Conservation (phyloP, 1,140 invertebrate genomes). For the Anastatus disparis region DNA sequence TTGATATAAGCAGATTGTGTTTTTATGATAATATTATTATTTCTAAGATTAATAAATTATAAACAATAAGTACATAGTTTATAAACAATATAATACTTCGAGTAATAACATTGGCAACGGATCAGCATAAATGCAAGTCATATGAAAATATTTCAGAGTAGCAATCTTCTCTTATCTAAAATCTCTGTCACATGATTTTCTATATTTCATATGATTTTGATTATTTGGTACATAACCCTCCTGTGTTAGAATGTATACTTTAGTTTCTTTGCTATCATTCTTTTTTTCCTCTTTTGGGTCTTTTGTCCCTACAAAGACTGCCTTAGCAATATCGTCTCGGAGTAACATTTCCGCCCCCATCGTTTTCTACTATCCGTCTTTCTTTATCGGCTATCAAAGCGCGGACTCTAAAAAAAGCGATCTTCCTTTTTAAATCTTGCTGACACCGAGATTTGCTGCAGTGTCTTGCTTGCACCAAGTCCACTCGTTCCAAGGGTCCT, state of each 20-base stretch:
- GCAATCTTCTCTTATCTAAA: conserved; percentile 1
- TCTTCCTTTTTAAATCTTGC: conserved; percentile 48
- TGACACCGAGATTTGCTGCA: conserved; percentile 39
- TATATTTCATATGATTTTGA: conserved; percentile 28
- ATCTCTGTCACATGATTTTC: not conserved
- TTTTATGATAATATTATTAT: no score
- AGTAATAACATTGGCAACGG: no score
- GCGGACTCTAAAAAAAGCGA: conserved; percentile 37
- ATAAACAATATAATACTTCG: no score
- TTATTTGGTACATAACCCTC: conserved; percentile 36
- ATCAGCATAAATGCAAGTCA: no score
- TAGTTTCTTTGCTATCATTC: not conserved
- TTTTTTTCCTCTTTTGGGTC: not conserved
- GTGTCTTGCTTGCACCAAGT: not conserved
- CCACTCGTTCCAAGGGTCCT: conserved; percentile 36
- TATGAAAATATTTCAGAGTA: not conserved
- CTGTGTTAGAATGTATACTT: no score
- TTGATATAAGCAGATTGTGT: no score
- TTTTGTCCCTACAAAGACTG: conserved; percentile 14
- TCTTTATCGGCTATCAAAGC: conserved; percentile 55
- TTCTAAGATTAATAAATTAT: no score
- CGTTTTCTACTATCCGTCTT: conserved; percentile 32
- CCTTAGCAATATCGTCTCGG: not conserved
- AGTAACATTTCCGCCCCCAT: not conserved
- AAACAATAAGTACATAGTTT: no score